phyloP scores from a whole-genome alignment of 1,140 invertebrate species.

The Pemphigus obesinymphae region DNA sequence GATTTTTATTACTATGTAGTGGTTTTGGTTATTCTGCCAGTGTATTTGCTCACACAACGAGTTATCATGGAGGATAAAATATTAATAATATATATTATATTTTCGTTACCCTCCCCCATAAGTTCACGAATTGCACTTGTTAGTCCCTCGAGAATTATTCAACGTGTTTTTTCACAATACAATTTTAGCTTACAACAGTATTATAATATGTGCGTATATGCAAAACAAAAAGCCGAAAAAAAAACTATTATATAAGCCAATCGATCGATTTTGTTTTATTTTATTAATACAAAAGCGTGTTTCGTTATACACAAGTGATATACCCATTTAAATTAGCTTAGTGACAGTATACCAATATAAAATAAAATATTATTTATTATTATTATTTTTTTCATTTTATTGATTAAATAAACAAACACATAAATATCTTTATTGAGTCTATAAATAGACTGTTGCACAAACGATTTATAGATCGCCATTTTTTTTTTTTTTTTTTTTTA shows the following conservation, averaged over 20 bases:
- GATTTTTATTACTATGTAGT: slow-evolving; percentile 19
- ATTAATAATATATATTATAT: slow-evolving; percentile 1
- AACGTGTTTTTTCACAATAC: slow-evolving; percentile 9
- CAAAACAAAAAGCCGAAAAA: not conserved
- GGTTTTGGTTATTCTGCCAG: slow-evolving; percentile 6
- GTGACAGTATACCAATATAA: not conserved
- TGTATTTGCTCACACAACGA: not conserved
- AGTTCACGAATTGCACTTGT: slow-evolving; percentile 10
- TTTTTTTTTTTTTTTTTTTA: no score
- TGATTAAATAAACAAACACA: no score
- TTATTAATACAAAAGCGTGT: not conserved
- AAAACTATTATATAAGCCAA: not conserved
- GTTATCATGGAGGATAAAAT: not conserved
- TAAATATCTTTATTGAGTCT: no score
- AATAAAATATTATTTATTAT: not conserved
- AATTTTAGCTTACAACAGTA: not conserved
- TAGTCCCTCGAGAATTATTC: not conserved
- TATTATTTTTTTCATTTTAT: no score
- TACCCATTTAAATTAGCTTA: not conserved
- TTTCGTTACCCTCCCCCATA: not conserved
- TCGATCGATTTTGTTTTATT: not conserved
- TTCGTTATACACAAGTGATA: not conserved
- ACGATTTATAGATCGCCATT: no score
- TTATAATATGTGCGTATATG: not conserved
- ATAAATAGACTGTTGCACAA: no score